Evolutionary conservation across 2,797 vertebrate genomes (phyloP), one percentile per base, ranked within the genome.

Genomic region (Apogon talboti): DNA sequence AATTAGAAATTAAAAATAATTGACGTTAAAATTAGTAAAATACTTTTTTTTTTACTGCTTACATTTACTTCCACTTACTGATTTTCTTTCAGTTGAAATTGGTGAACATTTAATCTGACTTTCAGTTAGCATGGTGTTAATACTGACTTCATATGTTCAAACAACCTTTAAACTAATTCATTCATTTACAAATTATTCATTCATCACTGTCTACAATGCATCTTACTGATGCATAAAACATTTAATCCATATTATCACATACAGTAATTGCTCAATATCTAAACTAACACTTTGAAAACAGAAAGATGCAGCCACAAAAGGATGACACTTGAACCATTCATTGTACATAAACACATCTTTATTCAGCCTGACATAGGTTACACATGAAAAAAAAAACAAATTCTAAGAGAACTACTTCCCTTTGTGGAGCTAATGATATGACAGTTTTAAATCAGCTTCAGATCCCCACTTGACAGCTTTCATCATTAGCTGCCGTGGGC

Each of bases 291-390:
- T 16, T 8, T 33, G 2, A 14, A 33, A 28, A 2, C 14, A 58
- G 33, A 64, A 16, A 30, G 3, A 18, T 6, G 10, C 13, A 14
- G 4, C 18, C 4, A 6, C 2, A 18, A 81, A 81, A 75, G 19
- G 15, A 86, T 7, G 10, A 89, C 54, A 76, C 77, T 21, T 41
- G 33, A 68, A 60, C 35, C 49, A 48, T 67, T 28, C 76, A 18
- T 73, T 87, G 73, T 91, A 92, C 89, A 90, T 90, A 89, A 92
- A 92, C 84, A 85, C 85, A 79, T 83, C 78, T 88, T 94, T 92
- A 93, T 93, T 94, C 75, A 84, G 91, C 90, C 87, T 82, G 89
- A 91, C 92, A 92, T 91, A 90, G 87, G 87, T 91, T 91, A 92
- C 88, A 93, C 83, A 91, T 90, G 79, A 9, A 79, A 75, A 9